A percentile compares a stretch with the other conserved stretches of the same genome.
Evolutionary conservation across 2,113 vertebrate species (phyloP).

Genomic region (Pteruthius melanotis): DNA sequence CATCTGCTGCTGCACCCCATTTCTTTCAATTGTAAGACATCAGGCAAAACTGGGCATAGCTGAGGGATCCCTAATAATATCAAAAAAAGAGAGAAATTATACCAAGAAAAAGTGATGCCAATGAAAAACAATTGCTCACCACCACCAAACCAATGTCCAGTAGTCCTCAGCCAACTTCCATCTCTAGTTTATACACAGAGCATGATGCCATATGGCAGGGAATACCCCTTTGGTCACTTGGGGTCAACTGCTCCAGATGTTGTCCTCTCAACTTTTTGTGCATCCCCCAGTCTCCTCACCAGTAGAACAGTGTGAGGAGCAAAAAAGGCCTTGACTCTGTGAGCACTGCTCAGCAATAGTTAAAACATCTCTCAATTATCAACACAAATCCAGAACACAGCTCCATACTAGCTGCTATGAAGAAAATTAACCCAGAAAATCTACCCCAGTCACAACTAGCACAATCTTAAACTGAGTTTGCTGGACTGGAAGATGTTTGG

Average conservation of each 20-base stretch:
- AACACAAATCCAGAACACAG: not conserved
- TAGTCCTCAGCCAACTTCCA: not conserved
- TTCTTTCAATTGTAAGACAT: not conserved
- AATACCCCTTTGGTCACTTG: not conserved
- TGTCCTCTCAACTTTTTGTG: not conserved
- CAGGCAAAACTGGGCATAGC: not conserved
- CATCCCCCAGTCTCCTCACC: not conserved
- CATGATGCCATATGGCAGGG: not conserved
- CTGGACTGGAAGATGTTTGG: not conserved
- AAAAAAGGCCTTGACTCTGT: not conserved
- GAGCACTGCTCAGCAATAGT: not conserved
- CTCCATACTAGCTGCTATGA: not conserved
- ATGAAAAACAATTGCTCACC: not conserved
- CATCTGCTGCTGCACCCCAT: not conserved
- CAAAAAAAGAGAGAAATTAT: not conserved
- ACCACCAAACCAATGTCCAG: not conserved
- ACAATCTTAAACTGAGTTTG: not conserved
- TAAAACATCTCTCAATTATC: not conserved
- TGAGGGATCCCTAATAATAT: not conserved
- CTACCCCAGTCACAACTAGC: not conserved
- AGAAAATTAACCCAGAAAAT: not conserved
- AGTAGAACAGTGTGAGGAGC: not conserved
- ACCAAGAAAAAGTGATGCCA: not conserved
- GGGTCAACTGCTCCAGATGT: not conserved
- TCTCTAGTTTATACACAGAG: not conserved